Base-by-base conservation (phyloP, 2,888 invertebrate species). In the Parnassius smintheus region DNA sequence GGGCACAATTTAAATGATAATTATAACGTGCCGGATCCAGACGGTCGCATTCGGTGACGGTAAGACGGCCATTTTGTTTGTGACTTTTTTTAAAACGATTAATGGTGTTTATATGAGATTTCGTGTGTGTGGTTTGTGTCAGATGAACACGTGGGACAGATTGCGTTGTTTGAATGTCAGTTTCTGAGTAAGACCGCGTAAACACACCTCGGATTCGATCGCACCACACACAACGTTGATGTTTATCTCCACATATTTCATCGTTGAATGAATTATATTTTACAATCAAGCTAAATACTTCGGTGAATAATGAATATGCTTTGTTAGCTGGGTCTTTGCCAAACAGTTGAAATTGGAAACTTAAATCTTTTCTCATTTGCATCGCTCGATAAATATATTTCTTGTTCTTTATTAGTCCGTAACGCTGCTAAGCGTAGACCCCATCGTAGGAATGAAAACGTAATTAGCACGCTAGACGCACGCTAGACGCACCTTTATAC, bases 1-100 rank as follows among this genome's bases (percentile, higher is more conserved):
- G 84, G 80, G 82, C 80, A 85, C 89, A 80, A 88, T 90, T 90
- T 90, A 88, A 87, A 91, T 91, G 90, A 86, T 90, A 91, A 91
- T 91, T 90, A 87, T 83, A 83, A 85, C 81, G 85, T 80, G 82
- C 72, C 65, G 63, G 65, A 68, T 65, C 66, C 70, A 68, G 76
- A 75, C 73, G 75, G 71, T 72, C 72, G 71, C 72, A 71, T 72
- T 72, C 75, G 46, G 49, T 49, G 62, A 62, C 72, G 75, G 73
- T 66, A 67, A 69, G 71, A 69, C 64, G 67, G 69, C 69, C 69
- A 69, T 73, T 75, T 76, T 70, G 69, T 72, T 58, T 49, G 62
- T 50, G 69, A 65, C 66, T 66, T 70, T 68, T 72, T 74, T 72
- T 73, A 63, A 68, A 58, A 48, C 62, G 68, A 68, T 68, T 65